phyloP scores from a whole-genome alignment of 1,140 invertebrate species.

The Temnothorax nylanderi region DNA sequence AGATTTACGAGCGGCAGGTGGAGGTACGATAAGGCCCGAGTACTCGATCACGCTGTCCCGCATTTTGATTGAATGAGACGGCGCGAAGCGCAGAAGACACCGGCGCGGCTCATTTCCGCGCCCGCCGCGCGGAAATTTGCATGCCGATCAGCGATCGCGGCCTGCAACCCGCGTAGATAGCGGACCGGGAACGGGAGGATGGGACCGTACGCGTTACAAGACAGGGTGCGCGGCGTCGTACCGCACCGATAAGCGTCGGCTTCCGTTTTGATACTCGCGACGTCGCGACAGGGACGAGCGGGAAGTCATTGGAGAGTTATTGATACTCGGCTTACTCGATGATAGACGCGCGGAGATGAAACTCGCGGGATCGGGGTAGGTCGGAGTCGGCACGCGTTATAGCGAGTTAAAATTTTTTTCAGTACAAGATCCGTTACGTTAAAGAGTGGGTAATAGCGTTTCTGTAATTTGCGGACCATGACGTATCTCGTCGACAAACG shows the following conservation, averaged over 20 bases:
- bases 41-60: constrained; percentile 75
- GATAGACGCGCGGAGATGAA: constrained; percentile 7
- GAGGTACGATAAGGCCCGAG: constrained; percentile 61
- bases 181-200: no score
- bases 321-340: neutral
- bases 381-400: neutral
- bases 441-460: no score
- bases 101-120: constrained; percentile 23
- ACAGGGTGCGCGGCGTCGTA: neutral
- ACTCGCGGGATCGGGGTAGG: neutral
- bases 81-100: constrained; percentile 48
- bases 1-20: constrained; percentile 62
- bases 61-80: constrained; percentile 74
- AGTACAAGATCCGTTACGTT: neutral
- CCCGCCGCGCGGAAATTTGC: constrained; percentile 48
- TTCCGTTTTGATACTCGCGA: constrained; percentile 17
- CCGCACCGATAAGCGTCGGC: constrained; percentile 10
- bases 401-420: neutral
- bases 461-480: no score
- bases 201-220: neutral
- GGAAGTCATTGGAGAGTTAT: neutral
- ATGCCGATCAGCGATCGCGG: constrained; percentile 37
- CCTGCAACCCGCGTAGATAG: neutral
- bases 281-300: neutral
- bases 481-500: neutral